Base-by-base conservation (phyloP, 1,140 invertebrate genomes). In the Caerostris extrusa region DNA sequence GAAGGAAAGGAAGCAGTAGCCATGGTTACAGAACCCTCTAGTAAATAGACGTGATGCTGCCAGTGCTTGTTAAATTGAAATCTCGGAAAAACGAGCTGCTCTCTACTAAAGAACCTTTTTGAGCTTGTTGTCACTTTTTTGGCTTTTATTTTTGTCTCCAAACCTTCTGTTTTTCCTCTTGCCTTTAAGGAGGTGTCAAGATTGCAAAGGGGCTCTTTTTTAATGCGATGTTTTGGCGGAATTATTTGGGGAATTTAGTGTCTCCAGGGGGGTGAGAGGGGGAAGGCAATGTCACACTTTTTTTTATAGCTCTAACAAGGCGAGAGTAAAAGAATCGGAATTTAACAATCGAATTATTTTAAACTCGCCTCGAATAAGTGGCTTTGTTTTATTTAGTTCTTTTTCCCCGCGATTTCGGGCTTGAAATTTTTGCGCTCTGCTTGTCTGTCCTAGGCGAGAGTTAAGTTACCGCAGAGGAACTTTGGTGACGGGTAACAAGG, bases 281-380 rank as follows among this genome's bases (percentile, higher is more conserved):
- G 82, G 86, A 60, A 77, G 92, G 56, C 92, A 89, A 93, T 88
- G 92, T 93, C 92, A 93, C 92, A 88, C n/a, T 88, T 93, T 89
- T 93, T 89, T 93, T 93, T 89, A 82, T 89, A 14, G 67, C 92
- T 88, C 56, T 89, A 88, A 81, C 92, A 88, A 88, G 67, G 85
- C 60, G 67, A 81, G 58, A 61, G 56, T 69, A 93, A 93, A 89
- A 93, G 92, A 93, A 93, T 93, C 71, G 92, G 86, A 93, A 93
- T 93, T 93, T 93, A 93, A 93, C 92, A 93, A 93, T 93, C 92
- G 92, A 93, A 93, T 93, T 93, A 93, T 93, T 93, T 93, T 93
- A 93, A 93, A 93, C 86, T 93, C 92, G 92, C 92, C 67, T 89
- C 92, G 85, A 88, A 93, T 93, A 89, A 88, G 92, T 89, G 92